phyloP scores from a whole-genome alignment of 2,888 invertebrate genomes.

The Cephalotes varians region DNA sequence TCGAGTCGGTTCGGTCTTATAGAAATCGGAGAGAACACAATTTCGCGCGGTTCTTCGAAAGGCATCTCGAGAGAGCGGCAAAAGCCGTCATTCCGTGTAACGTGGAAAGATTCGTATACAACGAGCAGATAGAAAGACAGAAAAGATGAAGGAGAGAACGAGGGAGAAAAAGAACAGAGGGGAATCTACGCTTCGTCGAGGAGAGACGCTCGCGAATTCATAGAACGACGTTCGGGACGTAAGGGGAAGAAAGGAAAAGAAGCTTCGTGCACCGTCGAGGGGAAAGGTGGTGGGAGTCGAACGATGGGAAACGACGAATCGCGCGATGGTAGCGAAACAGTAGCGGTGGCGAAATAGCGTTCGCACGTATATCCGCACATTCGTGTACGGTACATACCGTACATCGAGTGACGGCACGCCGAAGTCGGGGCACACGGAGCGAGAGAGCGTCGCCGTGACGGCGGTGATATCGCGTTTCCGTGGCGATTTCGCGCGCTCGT shows the following conservation, averaged over 20 bases:
- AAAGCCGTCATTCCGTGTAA: neutral
- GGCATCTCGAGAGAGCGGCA: neutral
- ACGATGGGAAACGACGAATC: conserved; percentile 71
- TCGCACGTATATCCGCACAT: no score
- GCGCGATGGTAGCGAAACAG: conserved; percentile 56
- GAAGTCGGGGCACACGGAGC: conserved; percentile 56
- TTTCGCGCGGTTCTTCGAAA: neutral
- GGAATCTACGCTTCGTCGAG: neutral
- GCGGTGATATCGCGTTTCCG: conserved; percentile 77
- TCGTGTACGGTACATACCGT: neutral
- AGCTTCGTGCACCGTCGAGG: neutral
- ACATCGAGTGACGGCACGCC: no score
- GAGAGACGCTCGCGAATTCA: neutral
- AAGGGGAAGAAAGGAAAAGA: no score
- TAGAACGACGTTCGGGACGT: neutral
- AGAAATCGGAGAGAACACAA: neutral
- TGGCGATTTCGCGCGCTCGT: conserved; percentile 68
- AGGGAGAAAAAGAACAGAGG: neutral
- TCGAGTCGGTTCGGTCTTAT: neutral
- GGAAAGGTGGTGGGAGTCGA: conserved; percentile 55
- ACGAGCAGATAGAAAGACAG: neutral
- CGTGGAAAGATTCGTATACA: neutral
- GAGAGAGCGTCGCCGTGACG: conserved; percentile 49
- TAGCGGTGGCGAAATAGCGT: no score
- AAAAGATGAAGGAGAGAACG: neutral